Evolutionary conservation across 2,888 invertebrate genomes (phyloP).

Genomic region (Hypomecis atomaria): DNA sequence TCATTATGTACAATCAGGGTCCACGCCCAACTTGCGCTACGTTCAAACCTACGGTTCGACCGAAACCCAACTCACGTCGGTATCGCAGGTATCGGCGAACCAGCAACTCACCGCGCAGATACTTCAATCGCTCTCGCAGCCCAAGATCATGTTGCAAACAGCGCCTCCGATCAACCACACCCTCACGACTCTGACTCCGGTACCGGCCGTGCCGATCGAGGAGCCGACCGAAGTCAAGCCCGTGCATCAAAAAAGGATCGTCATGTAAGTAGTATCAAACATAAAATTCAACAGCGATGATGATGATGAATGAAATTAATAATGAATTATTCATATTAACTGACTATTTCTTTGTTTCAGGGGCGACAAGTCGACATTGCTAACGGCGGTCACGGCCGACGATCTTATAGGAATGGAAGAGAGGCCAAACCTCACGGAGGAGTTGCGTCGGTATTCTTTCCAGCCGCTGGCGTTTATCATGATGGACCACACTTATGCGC

Average conservation of each 20-base stretch:
- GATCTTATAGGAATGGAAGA: constrained; percentile 82
- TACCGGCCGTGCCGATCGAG: constrained; percentile 50
- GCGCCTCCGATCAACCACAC: constrained; percentile 56
- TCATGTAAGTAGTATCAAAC: constrained; percentile 67
- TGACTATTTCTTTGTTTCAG: constrained; percentile 49
- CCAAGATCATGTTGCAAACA: constrained; percentile 71
- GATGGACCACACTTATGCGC: constrained; percentile 80
- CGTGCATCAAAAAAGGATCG: constrained; percentile 71
- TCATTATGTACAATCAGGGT: constrained; percentile 79
- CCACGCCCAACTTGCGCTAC: constrained; percentile 75
- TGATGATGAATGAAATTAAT: neutral
- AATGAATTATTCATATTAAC: neutral
- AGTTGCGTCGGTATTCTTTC: constrained; percentile 77
- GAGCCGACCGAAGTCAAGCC: constrained; percentile 65
- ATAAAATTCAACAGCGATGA: neutral
- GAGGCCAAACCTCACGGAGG: constrained; percentile 77
- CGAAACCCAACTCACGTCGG: constrained; percentile 69
- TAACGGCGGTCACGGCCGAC: constrained; percentile 79
- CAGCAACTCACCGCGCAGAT: constrained; percentile 87
- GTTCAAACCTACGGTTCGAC: constrained; percentile 73
- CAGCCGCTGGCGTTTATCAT: constrained; percentile 77
- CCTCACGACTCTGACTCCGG: constrained; percentile 47
- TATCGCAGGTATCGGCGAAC: constrained; percentile 84
- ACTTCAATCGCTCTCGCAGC: constrained; percentile 83
- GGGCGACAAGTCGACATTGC: constrained; percentile 77